Evolutionary conservation across 2,888 invertebrate genomes (phyloP), one percentile per base, ranked within the genome.

Genomic region (Thereva unica): DNA sequence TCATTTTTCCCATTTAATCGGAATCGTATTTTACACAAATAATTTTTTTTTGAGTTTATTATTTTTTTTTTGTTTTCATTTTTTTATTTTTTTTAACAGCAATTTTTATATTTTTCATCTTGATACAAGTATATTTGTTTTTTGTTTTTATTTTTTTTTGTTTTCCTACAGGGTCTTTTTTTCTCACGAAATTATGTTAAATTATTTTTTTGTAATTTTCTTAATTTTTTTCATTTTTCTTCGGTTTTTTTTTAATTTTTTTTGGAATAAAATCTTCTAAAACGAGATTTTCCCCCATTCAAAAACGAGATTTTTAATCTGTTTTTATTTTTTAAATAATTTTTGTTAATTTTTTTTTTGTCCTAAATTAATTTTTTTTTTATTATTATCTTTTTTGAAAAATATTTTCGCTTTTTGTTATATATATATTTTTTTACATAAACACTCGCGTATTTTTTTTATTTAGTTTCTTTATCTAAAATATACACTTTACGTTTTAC

Each of bases 211-310:
- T 1, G 23, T 23, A 23, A n/a, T 23, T 23, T 23, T 23, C 23
- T 23, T 2, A 2, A 2, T 23, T 23, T 23, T 23, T 44, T 50
- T 40, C 37, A 7, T 44, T 35, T 52, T 41, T 64, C 53, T 53
- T 53, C 52, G 42, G 10, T 6, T 64, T 42, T 10, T 2, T 53
- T 64, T 66, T 9, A 64, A 64, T n/a, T 2, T 23, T 23, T 23
- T 23, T 23, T 23, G 23, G 23, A 23, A 23, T 23, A 57, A 44
- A 65, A 68, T 68, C 68, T 68, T 65, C 68, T 68, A 68, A 64
- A 68, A 68, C 68, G 68, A 68, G 68, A 68, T 68, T 68, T 59
- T 65, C 47, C 37, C 6, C 23, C 23, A 23, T 23, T 23, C 2
- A 23, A 23, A 23, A 23, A 23, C 23, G 23, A 23, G 23, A 23